phyloP scores from a whole-genome alignment of 2,113 vertebrate genomes.

The Leucoraja erinaceus region DNA sequence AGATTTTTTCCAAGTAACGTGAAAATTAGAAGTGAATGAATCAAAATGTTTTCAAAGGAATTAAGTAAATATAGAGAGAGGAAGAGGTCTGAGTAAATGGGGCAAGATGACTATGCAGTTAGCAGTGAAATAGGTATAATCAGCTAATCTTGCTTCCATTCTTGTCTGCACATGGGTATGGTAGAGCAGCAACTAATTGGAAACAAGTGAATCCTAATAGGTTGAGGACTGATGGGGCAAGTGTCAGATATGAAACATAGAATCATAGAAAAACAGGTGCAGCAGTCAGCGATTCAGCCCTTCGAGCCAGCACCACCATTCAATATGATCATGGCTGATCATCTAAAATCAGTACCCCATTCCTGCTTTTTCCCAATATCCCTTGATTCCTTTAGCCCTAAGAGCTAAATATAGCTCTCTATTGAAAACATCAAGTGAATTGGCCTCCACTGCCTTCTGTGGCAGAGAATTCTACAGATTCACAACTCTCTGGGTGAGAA shows the following conservation, averaged over 20 bases:
- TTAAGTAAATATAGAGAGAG: background rate
- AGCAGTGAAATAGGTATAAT: background rate
- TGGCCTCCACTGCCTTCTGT: no score
- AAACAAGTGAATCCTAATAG: background rate
- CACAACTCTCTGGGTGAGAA: no score
- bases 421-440: no score
- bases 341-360: no score
- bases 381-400: no score
- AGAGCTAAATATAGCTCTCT: no score
- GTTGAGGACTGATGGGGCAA: constrained; percentile 7
- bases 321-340: no score
- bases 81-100: background rate
- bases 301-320: no score
- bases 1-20: background rate
- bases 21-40: background rate
- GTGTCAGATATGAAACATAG: background rate
- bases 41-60: background rate
- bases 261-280: no score
- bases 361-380: no score
- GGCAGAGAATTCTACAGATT: no score
- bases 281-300: no score
- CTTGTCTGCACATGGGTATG: background rate
- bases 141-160: background rate
- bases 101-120: background rate
- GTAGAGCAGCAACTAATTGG: background rate